Evolutionary conservation across 2,113 vertebrate genomes (phyloP).

Genomic region (Sorex fumeus): DNA sequence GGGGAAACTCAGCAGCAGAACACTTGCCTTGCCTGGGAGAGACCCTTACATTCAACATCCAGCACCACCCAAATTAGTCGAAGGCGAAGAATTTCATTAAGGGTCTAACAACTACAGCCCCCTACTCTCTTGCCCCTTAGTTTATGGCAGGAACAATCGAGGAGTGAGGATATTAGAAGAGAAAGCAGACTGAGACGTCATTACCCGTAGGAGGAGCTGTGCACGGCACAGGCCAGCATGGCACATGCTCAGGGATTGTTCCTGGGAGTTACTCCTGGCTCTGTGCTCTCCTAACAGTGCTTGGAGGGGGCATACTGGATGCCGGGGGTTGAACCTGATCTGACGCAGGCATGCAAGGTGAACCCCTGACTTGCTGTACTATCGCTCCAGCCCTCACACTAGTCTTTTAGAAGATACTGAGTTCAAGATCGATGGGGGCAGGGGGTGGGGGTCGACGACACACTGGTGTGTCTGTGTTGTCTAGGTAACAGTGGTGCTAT

Average conservation of each 20-base stretch:
- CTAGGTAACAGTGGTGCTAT: background rate
- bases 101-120: background rate
- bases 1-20: no score
- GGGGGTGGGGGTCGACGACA: no score
- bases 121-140: background rate
- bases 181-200: background rate
- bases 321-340: no score
- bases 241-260: no score
- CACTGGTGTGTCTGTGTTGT: no score
- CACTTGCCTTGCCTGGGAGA: no score
- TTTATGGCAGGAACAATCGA: background rate
- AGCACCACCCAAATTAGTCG: background rate
- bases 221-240: background rate
- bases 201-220: background rate
- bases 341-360: no score
- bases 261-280: no score
- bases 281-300: no score
- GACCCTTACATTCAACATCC: background rate
- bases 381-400: no score
- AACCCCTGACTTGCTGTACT: no score
- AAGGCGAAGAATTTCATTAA: background rate
- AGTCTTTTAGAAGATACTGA: constrained; percentile 48
- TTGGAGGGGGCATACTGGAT: no score
- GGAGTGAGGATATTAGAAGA: background rate
- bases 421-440: background rate